Percentiles rank a stretch among this genome's conserved stretches.
These are phyloP conservation scores for Ditylenchus weischeri DNA, from an alignment of 2,888 invertebrate genomes.

Conservation along the genomic window DNA sequence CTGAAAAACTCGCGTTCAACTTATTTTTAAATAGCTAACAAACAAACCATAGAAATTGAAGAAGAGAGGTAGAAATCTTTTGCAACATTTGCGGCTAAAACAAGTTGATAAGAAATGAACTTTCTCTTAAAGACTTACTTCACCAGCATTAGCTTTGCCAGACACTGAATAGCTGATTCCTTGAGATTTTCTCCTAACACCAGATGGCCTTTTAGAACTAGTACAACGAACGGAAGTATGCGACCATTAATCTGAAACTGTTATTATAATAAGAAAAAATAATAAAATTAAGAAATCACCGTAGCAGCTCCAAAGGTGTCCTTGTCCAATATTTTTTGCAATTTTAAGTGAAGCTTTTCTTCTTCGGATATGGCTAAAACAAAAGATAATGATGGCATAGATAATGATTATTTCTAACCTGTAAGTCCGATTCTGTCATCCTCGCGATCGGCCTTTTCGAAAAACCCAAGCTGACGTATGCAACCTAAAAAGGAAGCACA, in stretches of 20 bases:
- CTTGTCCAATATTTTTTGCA: constrained; percentile 23
- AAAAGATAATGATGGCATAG: neutral
- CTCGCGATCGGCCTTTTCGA: constrained; percentile 20
- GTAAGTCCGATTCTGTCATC: constrained; percentile 24
- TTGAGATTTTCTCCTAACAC: constrained; percentile 2
- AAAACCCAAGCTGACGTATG: no score
- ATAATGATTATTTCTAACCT: neutral
- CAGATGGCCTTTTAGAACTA: constrained; percentile 8
- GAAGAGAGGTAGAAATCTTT: no score
- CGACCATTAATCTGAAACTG: no score
- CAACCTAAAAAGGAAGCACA: no score
- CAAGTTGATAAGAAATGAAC: no score
- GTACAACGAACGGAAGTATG: constrained; percentile 10
- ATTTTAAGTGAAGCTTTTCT: no score
- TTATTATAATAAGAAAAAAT: no score
- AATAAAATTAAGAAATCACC: constrained; percentile 14
- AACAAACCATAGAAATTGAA: no score
- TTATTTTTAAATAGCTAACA: no score
- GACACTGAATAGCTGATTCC: constrained; percentile 16
- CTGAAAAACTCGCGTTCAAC: no score
- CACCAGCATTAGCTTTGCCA: constrained; percentile 23
- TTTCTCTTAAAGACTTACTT: no score
- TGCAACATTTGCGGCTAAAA: no score
- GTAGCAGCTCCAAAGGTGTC: constrained; percentile 17
- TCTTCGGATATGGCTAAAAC: constrained; percentile 26